A percentile compares a stretch with the other conserved stretches of the same genome.
Evolutionary conservation across 2,797 vertebrate genomes (phyloP).

Genomic region (Cephalopachus bancanus): DNA sequence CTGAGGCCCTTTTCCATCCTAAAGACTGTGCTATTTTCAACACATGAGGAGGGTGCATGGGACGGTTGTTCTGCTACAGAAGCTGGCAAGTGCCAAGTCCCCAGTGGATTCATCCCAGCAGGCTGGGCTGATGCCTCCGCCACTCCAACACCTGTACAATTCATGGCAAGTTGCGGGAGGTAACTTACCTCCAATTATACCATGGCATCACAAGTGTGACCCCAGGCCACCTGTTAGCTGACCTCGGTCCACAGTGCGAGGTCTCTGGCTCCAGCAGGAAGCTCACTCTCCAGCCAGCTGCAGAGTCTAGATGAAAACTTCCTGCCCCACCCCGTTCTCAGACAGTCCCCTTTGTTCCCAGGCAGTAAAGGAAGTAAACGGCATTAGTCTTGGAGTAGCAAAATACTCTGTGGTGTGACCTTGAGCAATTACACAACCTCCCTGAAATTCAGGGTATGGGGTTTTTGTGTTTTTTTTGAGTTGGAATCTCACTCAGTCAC

Average conservation of each 20-base stretch:
- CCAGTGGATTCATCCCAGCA: background rate
- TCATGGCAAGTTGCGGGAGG: background rate
- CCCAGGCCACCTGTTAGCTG: background rate
- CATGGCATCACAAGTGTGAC: background rate
- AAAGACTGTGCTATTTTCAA: background rate
- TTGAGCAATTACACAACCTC: background rate
- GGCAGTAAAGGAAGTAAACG: background rate
- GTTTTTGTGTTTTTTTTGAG: too few relatives aligned
- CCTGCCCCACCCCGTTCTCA: background rate
- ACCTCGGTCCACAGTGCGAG: background rate
- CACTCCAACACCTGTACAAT: background rate
- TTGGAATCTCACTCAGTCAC: too few relatives aligned
- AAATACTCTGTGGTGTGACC: background rate
- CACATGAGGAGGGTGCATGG: background rate
- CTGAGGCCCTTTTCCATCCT: background rate
- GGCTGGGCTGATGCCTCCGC: background rate
- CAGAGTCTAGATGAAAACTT: background rate
- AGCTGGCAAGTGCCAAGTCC: background rate
- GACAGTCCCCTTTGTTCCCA: background rate
- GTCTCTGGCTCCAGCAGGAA: background rate
- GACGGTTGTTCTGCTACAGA: accelerated
- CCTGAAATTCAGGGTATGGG: background rate
- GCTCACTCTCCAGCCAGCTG: background rate
- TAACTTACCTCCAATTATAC: background rate
- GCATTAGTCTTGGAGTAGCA: background rate